phyloP scores from a whole-genome alignment of 2,797 vertebrate species.

The Salmo trutta region DNA sequence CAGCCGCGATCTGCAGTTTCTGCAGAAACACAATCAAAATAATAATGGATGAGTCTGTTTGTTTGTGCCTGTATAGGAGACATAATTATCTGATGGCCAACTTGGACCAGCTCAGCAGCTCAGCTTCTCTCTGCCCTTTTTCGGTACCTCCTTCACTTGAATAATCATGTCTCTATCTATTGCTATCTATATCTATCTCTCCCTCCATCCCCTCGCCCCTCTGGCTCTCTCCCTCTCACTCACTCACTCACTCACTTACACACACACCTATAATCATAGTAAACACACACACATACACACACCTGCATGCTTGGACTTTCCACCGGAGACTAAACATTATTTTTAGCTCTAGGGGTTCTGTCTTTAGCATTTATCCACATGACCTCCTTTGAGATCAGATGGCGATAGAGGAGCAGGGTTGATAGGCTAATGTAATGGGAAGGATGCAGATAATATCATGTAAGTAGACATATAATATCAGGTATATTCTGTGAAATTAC shows the following conservation, averaged over 20 bases:
- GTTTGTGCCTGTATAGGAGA: conserved; percentile 37
- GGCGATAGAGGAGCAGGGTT: conserved; percentile 52
- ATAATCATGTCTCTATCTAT: background rate
- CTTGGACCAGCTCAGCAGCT: background rate
- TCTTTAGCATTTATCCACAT: conserved; percentile 58
- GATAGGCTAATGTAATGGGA: background rate
- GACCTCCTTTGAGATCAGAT: conserved; percentile 64
- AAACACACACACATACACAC: conserved; percentile 44
- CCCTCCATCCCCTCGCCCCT: background rate
- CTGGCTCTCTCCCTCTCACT: conserved; percentile 36
- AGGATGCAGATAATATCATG: conserved; percentile 49
- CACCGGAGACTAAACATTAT: conserved; percentile 66
- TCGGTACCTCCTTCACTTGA: conserved; percentile 15
- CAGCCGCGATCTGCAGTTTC: conserved; percentile 70
- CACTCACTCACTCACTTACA: conserved; percentile 60
- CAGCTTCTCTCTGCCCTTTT: conserved; percentile 31
- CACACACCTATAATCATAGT: conserved; percentile 43
- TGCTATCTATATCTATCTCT: background rate
- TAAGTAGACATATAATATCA: conserved; percentile 37
- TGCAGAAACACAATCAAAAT: conserved; percentile 66
- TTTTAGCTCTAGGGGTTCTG: conserved; percentile 61
- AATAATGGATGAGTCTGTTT: conserved; percentile 52
- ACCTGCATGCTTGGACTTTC: conserved; percentile 62
- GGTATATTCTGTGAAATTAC: conserved; percentile 37
- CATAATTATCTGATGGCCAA: conserved; percentile 32